phyloP scores from a whole-genome alignment of 2,113 vertebrate genomes.

The Rhinoderma darwinii region DNA sequence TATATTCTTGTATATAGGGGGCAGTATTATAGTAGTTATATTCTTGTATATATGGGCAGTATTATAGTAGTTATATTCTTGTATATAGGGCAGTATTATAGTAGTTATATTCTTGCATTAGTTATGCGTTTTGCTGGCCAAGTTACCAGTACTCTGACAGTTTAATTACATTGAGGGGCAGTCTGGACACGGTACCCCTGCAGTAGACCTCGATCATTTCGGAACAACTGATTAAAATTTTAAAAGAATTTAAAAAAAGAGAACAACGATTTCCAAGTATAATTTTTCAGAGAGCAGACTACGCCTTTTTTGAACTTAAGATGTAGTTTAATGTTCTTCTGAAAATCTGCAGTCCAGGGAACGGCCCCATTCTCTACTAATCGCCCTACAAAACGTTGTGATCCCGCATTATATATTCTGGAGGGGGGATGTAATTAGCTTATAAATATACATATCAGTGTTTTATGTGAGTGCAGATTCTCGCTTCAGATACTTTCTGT shows the following conservation, averaged over 20 bases:
- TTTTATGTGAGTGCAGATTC: slow-evolving; percentile 27
- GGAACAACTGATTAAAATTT: neutral
- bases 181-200: too few relatives aligned
- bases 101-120: too few relatives aligned
- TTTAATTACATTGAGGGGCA: too few relatives aligned
- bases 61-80: too few relatives aligned
- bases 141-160: too few relatives aligned
- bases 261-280: neutral
- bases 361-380: neutral
- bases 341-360: slow-evolving; percentile 6
- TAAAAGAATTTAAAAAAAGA: neutral
- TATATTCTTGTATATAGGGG: too few relatives aligned
- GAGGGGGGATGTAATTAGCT: slow-evolving; percentile 9
- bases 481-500: slow-evolving; percentile 16
- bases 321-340: neutral
- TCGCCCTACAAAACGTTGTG: neutral
- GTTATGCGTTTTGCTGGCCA: too few relatives aligned
- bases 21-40: too few relatives aligned
- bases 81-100: too few relatives aligned
- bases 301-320: neutral
- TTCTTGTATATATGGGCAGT: too few relatives aligned
- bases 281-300: neutral
- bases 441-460: slow-evolving; percentile 53
- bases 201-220: neutral
- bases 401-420: slow-evolving; percentile 45